Evolutionary conservation across 2,797 vertebrate genomes (phyloP).

Genomic region (Tauraco hartlaubi): DNA sequence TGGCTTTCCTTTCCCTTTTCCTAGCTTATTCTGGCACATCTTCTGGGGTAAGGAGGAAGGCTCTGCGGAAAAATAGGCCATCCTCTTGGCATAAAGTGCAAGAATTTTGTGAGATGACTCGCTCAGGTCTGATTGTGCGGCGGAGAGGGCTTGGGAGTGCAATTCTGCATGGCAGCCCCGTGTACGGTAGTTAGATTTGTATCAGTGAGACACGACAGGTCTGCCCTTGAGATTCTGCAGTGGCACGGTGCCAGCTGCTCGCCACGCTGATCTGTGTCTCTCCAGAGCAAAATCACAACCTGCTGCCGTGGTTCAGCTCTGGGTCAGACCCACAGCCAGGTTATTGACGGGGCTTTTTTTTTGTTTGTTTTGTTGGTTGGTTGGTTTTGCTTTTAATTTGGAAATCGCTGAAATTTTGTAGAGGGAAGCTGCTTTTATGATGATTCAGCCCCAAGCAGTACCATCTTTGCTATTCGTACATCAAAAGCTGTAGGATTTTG

Average conservation of each 20-base stretch:
- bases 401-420: background rate
- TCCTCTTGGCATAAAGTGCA: background rate
- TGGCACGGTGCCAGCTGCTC: constrained; percentile 51
- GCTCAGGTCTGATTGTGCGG: background rate
- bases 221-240: constrained; percentile 54
- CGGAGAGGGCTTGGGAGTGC: background rate
- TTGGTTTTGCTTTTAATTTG: background rate
- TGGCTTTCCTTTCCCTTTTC: background rate
- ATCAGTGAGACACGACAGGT: constrained; percentile 38
- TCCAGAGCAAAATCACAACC: constrained; percentile 64
- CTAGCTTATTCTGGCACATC: background rate
- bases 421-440: background rate
- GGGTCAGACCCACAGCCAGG: constrained; percentile 43
- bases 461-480: background rate
- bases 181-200: constrained; percentile 6
- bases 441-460: background rate
- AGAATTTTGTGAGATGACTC: background rate
- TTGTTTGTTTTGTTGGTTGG: background rate
- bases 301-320: constrained; percentile 58
- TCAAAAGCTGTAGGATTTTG: background rate
- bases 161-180: background rate
- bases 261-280: constrained; percentile 45
- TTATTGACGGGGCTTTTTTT: background rate
- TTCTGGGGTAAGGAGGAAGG: background rate
- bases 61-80: background rate